phyloP scores from a whole-genome alignment of 2,113 vertebrate species.

The Setophaga coronata region DNA sequence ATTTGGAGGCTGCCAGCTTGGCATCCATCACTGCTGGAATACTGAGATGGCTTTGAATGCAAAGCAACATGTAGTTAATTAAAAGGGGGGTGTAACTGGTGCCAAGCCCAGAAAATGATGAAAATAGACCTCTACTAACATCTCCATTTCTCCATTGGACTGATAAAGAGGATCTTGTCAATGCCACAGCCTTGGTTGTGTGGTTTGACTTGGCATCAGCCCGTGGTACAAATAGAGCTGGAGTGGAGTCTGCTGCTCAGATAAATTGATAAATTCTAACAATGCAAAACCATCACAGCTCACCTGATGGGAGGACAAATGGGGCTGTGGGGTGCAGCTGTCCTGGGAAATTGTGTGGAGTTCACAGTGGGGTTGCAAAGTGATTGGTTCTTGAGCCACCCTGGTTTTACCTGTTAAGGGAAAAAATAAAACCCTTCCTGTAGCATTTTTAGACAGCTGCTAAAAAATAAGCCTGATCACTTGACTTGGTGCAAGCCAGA shows the following conservation, averaged over 20 bases:
- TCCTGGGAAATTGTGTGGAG: not conserved
- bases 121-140: conserved; percentile 16
- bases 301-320: not conserved
- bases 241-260: not conserved
- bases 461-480: not conserved
- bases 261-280: not conserved
- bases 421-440: rapidly evolving
- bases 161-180: conserved; percentile 3
- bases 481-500: not conserved
- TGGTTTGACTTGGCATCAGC: not conserved
- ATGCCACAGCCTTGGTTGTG: not conserved
- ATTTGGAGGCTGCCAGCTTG: not conserved
- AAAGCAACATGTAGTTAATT: conserved; percentile 23
- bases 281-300: not conserved
- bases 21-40: not conserved
- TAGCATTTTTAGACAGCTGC: not conserved
- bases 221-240: not conserved
- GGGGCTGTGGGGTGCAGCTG: not conserved
- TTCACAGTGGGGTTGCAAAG: not conserved
- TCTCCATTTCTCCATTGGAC: not conserved
- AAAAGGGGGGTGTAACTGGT: not conserved
- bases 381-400: not conserved
- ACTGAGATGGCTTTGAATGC: not conserved
- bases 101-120: not conserved
- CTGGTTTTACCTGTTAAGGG: not conserved